Base-by-base conservation (phyloP, 1,140 invertebrate genomes). In the Cotesia glomerata region DNA sequence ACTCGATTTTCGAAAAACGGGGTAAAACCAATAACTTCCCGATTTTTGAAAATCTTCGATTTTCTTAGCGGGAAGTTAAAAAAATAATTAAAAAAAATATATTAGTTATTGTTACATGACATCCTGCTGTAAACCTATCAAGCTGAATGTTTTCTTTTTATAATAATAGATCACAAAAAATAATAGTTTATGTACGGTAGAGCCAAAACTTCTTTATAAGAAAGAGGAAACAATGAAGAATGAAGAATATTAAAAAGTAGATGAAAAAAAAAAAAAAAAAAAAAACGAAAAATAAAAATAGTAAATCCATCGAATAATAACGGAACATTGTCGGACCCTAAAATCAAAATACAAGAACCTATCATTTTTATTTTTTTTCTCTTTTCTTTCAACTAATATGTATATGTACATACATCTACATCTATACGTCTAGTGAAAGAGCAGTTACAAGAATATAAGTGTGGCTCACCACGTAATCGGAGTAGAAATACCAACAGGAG, bases 401-500 rank as follows among this genome's bases (percentile, higher is more conserved):
- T n/a, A 35, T 63, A 63, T 63, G 7, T 16, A 7, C 14, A 39
- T 49, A 35, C 35, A 39, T n/a, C 36, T 39, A 64, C n/a, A 49
- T 35, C 26, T 35, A 26, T 26, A 26, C 26, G 26, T 35, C n/a
- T 13, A 9, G 13, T 35, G 14, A 35, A 49, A 18, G 18, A 8
- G 13, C 39, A 64, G 62, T 64, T 35, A 64, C 36, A 16, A 45
- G 62, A 35, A 35, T 45, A 64, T 3, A 35, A 13, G 34, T 64
- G 36, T 45, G 62, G 62, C 39, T 64, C 13, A 49, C 14, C 35
- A 54, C 45, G 26, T 34, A 67, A 67, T 67, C 65, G 51, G 49
- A 52, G 51, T 52, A 67, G 65, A 39, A 67, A 67, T 67, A 39
- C 49, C 65, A 67, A 67, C 45, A 67, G 26, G 56, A 54, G n/a